A percentile compares a stretch with the other conserved stretches of the same genome.
These are phyloP conservation scores for Anarrhichthys ocellatus DNA, from an alignment of 2,113 vertebrate species.

Conservation along the genomic window DNA sequence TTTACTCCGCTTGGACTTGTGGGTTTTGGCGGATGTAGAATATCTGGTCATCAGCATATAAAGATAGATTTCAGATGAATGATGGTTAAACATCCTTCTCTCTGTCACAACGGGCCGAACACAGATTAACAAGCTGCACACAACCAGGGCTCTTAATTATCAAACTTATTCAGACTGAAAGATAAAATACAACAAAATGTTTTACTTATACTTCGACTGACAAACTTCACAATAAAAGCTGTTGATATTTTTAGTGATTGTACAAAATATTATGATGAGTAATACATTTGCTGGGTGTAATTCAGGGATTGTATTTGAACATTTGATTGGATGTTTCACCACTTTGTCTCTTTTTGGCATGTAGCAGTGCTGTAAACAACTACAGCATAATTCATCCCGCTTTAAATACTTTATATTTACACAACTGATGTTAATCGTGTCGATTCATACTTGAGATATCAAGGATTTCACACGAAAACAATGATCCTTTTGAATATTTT, in stretches of 20 bases:
- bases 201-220: not conserved
- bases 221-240: not conserved
- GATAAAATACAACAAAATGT: not conserved
- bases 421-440: not conserved
- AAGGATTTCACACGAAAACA: not conserved
- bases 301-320: not conserved
- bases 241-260: constrained; percentile 11
- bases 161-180: not conserved
- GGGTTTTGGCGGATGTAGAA: constrained; percentile 14
- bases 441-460: not conserved
- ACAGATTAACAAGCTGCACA: too few species aligned
- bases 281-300: not conserved
- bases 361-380: not conserved
- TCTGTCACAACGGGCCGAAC: not conserved
- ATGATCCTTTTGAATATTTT: not conserved
- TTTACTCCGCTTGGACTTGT: not conserved
- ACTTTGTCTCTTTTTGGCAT: not conserved
- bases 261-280: not conserved
- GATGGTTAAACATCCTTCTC: not conserved
- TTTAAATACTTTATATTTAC: not conserved
- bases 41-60: constrained; percentile 14
- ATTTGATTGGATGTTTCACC: not conserved
- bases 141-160: not conserved
- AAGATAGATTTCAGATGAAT: not conserved
- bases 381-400: not conserved